Conservation (phyloP, 2,113 vertebrate species). For the Pollimyrus isidori region DNA sequence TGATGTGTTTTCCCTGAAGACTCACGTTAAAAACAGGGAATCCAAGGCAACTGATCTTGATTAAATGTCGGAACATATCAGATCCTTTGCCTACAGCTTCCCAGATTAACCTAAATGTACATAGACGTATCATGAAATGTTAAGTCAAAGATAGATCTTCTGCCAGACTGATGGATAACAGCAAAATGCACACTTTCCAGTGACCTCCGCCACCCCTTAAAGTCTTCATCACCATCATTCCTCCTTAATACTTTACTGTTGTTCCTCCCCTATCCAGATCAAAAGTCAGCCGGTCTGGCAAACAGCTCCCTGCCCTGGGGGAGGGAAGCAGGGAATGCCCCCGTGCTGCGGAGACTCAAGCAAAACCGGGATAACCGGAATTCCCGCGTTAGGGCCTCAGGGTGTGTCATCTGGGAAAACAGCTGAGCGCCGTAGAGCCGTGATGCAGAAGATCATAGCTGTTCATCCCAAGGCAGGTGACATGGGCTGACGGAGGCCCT, state of each 20-base stretch:
- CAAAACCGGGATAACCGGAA: conserved; percentile 59
- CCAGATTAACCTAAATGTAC: not conserved
- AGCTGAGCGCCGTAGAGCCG: conserved; percentile 26
- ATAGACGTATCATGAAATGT: not conserved
- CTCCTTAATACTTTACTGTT: not conserved
- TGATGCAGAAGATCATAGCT: not conserved
- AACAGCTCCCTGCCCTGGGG: conserved; percentile 36
- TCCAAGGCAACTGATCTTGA: not conserved
- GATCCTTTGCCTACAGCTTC: not conserved
- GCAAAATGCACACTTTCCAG: not conserved
- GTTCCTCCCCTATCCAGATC: conserved; percentile 22
- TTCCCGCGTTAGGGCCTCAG: conserved; percentile 54
- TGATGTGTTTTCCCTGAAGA: not conserved
- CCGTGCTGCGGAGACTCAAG: conserved; percentile 57
- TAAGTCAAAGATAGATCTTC: no score
- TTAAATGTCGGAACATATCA: not conserved
- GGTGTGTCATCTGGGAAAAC: conserved; percentile 39
- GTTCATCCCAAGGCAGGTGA: not conserved
- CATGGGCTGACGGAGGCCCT: not conserved
- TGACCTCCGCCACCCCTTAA: not conserved
- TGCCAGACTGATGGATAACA: not conserved
- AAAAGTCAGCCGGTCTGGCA: conserved; percentile 21
- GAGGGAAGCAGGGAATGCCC: conserved; percentile 31
- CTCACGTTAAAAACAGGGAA: not conserved
- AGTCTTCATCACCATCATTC: not conserved